Evolutionary conservation across 1,140 invertebrate species (phyloP).

Genomic region (Coenobita brevimanus): DNA sequence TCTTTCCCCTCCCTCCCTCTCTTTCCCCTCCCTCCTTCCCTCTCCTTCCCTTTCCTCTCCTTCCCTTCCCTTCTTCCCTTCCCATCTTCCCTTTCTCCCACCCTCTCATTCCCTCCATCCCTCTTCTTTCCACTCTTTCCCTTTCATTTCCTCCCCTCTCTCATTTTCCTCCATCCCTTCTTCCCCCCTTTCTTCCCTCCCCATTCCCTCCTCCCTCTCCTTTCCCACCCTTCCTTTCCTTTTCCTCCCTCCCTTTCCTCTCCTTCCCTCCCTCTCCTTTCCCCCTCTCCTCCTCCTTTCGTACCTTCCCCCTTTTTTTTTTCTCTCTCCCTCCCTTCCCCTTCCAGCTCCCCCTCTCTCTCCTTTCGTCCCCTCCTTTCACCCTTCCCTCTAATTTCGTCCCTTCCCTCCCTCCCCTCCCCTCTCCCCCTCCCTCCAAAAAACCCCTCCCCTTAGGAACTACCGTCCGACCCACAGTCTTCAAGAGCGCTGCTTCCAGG

Average conservation of each 20-base stretch:
- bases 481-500: slow-evolving; percentile 18
- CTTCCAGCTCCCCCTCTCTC: background rate
- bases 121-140: background rate
- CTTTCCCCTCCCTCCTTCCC: background rate
- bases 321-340: background rate
- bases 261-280: background rate
- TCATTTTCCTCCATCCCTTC: background rate
- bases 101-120: background rate
- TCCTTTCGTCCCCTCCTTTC: background rate
- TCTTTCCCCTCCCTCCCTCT: background rate
- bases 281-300: background rate
- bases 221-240: too few relatives aligned
- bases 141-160: too few relatives aligned
- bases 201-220: background rate
- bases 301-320: background rate
- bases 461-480: slow-evolving; percentile 33
- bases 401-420: background rate
- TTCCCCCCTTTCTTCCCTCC: background rate
- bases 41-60: background rate
- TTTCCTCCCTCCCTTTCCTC: background rate
- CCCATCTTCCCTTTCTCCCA: background rate
- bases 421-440: background rate
- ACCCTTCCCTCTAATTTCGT: too few relatives aligned
- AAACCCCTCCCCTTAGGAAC: background rate
- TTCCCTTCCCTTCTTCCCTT: background rate